Percentiles rank a stretch among this genome's conserved stretches.
Conservation (phyloP, 2,888 invertebrate genomes). For the Latheticus oryzae region DNA sequence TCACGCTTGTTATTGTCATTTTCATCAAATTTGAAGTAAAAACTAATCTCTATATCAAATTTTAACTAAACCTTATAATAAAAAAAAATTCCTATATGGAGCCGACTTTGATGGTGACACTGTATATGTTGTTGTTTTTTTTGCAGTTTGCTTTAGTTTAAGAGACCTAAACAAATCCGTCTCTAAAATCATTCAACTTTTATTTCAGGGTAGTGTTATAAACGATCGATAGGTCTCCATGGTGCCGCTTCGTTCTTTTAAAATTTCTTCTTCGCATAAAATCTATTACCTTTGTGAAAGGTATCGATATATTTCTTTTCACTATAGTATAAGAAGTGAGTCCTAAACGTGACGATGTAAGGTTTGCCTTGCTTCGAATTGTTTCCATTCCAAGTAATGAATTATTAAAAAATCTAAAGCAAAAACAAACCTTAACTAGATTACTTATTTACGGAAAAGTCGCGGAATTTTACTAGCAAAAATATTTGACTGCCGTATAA, state of each 20-base stretch:
- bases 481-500: no score
- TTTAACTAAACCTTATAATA: no score
- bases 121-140: no score
- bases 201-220: background rate
- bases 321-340: background rate
- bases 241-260: conserved; percentile 1
- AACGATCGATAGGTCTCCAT: background rate
- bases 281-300: conserved; percentile 7
- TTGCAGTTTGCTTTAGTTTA: no score
- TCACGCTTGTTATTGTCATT: no score
- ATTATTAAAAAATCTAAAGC: conserved; percentile 36
- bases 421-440: conserved; percentile 16
- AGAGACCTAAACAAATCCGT: no score
- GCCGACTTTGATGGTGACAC: no score
- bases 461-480: conserved; percentile 21
- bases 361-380: conserved; percentile 24
- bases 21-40: no score
- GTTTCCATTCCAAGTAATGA: conserved; percentile 24
- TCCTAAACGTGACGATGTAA: conserved; percentile 8
- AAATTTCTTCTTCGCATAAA: conserved; percentile 11
- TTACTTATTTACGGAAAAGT: conserved; percentile 23
- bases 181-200: background rate
- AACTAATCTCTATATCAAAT: no score
- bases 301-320: conserved; percentile 11
- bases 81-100: no score